Base-by-base conservation (phyloP, 2,797 vertebrate species). In the Limnodromus scolopaceus region DNA sequence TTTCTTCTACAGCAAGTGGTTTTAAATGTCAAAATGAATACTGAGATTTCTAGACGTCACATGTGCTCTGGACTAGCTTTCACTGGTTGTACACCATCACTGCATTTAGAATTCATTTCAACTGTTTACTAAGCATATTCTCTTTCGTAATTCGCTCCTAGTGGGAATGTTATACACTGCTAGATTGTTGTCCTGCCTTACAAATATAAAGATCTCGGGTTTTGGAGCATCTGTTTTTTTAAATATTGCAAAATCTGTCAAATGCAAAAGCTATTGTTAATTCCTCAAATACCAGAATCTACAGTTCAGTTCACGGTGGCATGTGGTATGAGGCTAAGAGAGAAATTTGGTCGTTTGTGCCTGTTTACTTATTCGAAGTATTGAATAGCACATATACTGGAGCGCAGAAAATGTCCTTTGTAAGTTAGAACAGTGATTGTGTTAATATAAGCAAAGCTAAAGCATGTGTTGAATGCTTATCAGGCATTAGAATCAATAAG, bases 401-500 rank as follows among this genome's bases (percentile, higher is more conserved):
- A 71, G 79, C 85, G 30, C 1, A 0, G 72, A 94, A 58, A 38
- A 57, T 49, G 75, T 92, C 96, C 96, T 97, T 95, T 95, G 54
- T 92, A 81, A 86, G 79, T 76, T 39, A 70, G 53, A 81, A 82
- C 55, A 13, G 87, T 48, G 84, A 95, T 61, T 96, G 84, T 45
- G 66, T 94, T 97, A 97, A 97, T 85, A 89, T 90, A 95, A 95
- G 95, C 93, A 87, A 95, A 71, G 43, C 80, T 32, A 85, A 68
- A 89, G 54, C 96, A 77, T 86, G 91, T 84, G 78, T 23, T 27
- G 82, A 83, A 71, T 95, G 95, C 83, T 96, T 91, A 87, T 72
- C 81, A 96, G 92, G 92, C 85, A 79, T 97, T 95, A 76, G 87
- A 97, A 98, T 98, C 98, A 98, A 98, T 98, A 98, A 95, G 78